phyloP scores from a whole-genome alignment of 2,797 vertebrate genomes.

The Merluccius polli region DNA sequence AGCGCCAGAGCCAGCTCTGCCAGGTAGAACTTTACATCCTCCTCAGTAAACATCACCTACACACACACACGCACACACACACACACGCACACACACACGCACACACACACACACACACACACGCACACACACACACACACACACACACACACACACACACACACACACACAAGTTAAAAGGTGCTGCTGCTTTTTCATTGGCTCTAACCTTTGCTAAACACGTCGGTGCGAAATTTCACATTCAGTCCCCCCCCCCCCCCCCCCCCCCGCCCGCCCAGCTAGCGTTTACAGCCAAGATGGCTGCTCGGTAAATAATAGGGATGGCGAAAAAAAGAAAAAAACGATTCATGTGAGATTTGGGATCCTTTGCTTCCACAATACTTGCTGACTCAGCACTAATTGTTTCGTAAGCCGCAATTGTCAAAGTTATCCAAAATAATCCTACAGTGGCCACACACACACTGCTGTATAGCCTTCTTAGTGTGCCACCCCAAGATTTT shows the following conservation, averaged over 20 bases:
- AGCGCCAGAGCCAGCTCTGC: slow-evolving; percentile 91
- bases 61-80: slow-evolving; percentile 22
- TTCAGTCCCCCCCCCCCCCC: too few species aligned
- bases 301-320: not conserved
- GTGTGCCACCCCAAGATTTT: too few species aligned
- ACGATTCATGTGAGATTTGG: too few species aligned
- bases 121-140: not conserved
- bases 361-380: not conserved
- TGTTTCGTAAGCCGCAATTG: too few species aligned
- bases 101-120: slow-evolving; percentile 11
- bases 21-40: slow-evolving; percentile 97
- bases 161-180: not conserved
- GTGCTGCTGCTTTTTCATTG: not conserved
- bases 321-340: too few species aligned
- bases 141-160: slow-evolving; percentile 1
- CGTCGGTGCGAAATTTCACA: not conserved
- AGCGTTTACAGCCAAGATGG: not conserved
- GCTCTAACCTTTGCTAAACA: not conserved
- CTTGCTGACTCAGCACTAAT: too few species aligned
- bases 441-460: not conserved
- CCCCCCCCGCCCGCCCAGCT: not conserved
- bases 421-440: not conserved
- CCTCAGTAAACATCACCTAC: slow-evolving; percentile 97
- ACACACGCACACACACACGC: slow-evolving; percentile 24
- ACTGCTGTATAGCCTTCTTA: too few species aligned